Conservation (phyloP, 2,113 vertebrate genomes). For the Blennius ocellaris region DNA sequence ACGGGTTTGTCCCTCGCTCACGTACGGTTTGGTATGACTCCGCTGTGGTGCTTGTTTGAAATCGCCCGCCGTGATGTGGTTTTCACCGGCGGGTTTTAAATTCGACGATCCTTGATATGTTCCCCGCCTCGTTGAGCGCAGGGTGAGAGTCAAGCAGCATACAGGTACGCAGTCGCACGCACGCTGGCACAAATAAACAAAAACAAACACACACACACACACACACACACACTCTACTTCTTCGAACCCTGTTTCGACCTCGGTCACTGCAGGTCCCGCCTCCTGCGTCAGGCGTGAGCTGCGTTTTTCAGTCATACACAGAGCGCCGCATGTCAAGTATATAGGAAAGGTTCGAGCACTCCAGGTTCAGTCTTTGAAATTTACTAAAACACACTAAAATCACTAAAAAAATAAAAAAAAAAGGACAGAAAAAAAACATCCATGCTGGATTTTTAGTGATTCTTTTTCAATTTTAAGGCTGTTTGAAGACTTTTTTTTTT, state of each 20-base stretch:
- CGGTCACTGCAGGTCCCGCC: conserved; percentile 1
- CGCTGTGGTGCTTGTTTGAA: not conserved
- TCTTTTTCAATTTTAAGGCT: conserved; percentile 30
- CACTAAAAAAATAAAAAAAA: too few species aligned
- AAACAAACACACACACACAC: too few species aligned
- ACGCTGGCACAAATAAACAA: conserved; percentile 1
- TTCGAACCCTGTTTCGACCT: conserved; percentile 58
- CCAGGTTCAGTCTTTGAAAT: conserved; percentile 4
- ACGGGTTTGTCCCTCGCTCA: conserved; percentile 2
- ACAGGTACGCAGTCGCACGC: conserved; percentile 7
- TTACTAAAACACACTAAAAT: not conserved
- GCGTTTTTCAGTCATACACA: conserved; percentile 30
- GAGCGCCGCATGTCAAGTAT: conserved; percentile 4
- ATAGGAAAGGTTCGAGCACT: conserved; percentile 19
- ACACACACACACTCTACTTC: conserved; percentile 21
- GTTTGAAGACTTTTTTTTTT: not conserved
- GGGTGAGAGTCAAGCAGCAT: conserved; percentile 17
- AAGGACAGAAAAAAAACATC: not conserved
- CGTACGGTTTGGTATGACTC: conserved; percentile 4
- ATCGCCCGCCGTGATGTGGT: not conserved
- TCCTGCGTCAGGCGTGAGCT: conserved; percentile 23
- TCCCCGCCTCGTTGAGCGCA: conserved; percentile 22
- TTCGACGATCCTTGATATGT: not conserved
- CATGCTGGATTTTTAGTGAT: conserved; percentile 16
- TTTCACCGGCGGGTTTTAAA: too few species aligned